phyloP scores from a whole-genome alignment of 2,797 vertebrate species.

The Vespertilio murinus region DNA sequence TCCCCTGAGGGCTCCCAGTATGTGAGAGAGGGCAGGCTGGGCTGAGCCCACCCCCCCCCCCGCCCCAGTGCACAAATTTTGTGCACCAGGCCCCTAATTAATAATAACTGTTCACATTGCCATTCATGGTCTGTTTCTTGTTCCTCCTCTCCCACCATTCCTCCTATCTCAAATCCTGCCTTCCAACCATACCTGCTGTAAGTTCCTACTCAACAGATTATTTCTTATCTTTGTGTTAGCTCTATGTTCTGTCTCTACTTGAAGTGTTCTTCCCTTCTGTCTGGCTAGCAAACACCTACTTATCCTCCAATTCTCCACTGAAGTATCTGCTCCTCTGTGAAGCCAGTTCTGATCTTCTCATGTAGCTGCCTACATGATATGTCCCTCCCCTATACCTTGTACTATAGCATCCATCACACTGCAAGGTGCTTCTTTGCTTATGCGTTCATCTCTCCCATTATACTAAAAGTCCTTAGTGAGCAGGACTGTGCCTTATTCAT shows the following conservation, averaged over 20 bases:
- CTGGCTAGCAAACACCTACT: neutral
- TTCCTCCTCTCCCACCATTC: neutral
- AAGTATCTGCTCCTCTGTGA: neutral
- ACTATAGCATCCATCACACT: neutral
- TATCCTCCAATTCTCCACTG: neutral
- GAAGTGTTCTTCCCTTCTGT: neutral
- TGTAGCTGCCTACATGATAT: neutral
- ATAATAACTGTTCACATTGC: neutral
- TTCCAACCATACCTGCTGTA: neutral
- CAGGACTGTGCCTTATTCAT: neutral
- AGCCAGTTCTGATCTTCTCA: neutral
- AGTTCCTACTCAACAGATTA: neutral
- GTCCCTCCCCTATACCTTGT: neutral
- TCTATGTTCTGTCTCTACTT: neutral
- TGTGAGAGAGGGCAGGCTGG: too few relatives aligned
- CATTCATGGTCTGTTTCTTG: neutral
- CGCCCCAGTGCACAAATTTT: too few relatives aligned
- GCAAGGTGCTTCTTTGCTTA: neutral
- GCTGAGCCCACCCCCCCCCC: too few relatives aligned
- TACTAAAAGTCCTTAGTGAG: neutral
- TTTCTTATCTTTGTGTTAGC: neutral
- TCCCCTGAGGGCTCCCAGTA: too few relatives aligned
- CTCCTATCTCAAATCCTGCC: neutral
- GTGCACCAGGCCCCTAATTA: too few relatives aligned
- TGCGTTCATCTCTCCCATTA: neutral